Evolutionary conservation across 2,113 vertebrate genomes (phyloP), one percentile per base, ranked within the genome.

Genomic region (Phainopepla nitens): DNA sequence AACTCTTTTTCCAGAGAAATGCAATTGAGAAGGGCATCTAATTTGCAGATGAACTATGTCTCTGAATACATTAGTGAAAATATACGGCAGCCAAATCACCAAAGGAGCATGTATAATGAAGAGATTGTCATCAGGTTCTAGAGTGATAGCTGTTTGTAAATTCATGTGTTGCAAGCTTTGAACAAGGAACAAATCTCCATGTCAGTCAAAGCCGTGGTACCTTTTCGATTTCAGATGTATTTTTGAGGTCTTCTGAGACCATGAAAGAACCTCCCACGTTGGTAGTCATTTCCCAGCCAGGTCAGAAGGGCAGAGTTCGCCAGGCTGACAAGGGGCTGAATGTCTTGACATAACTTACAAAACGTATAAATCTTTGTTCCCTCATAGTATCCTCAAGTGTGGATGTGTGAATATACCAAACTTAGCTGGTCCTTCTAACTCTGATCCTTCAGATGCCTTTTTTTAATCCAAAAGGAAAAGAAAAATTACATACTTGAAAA

Each of bases 11-110:
- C 14, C 13, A 33, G 13, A 78, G 68, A 90, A 78, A 85, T 66
- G 35, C 62, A 73, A 70, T 77, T 61, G 68, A 66, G 77, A 93
- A 86, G 76, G 68, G 29, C 64, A 90, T 93, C 35, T 92, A 56
- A 65, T 91, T 90, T 95, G 44, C 89, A 91, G 58, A 61, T 58
- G 79, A 95, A 36, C 82, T 94, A 22, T 72, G 79, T 73, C 49
- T 73, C 79, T 88, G 82, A 77, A 92, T 88, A 72, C 24, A 35
- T 85, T 69, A 65, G 41, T 65, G 51, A 79, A 83, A 82, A 92
- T 51, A 65, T 12, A 33, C 39, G 86, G 62, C 89, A 75, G 82
- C 68, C 54, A 92, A 93, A 88, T 69, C 70, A 60, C 82, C 49
- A 61, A 93, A 87, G 41, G 82, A 85, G 68, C 28, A 60, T 69